Evolutionary conservation across 2,113 vertebrate genomes (phyloP).

Genomic region (Halcyon malimbica): DNA sequence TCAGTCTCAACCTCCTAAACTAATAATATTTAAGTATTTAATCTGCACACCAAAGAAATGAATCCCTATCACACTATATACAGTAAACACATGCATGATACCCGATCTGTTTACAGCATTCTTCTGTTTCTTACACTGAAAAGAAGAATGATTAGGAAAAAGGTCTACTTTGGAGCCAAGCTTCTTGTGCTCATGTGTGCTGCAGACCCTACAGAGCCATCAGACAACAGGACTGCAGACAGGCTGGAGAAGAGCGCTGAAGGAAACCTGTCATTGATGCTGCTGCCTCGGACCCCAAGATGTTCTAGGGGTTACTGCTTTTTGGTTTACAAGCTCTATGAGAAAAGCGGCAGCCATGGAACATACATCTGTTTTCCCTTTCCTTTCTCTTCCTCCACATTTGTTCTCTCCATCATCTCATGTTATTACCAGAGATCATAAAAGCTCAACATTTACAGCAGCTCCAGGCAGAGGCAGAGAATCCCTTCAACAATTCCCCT

Average conservation of each 20-base stretch:
- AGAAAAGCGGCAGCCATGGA: not conserved
- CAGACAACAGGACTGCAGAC: not conserved
- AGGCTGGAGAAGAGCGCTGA: not conserved
- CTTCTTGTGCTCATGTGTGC: not conserved
- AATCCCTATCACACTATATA: not conserved
- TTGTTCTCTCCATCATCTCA: not conserved
- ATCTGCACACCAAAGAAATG: not conserved
- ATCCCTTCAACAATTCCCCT: not conserved
- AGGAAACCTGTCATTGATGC: not conserved
- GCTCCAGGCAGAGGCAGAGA: not conserved
- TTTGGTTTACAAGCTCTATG: not conserved
- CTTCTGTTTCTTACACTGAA: not conserved
- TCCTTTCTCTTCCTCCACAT: not conserved
- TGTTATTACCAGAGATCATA: not conserved
- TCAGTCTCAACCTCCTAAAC: not conserved
- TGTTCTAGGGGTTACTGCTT: not conserved
- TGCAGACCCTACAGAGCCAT: not conserved
- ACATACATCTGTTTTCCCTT: not conserved
- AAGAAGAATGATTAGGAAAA: not conserved
- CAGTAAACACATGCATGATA: not conserved
- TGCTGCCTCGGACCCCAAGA: accelerated
- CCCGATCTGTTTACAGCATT: not conserved
- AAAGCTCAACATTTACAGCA: not conserved
- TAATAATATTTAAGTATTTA: not conserved
- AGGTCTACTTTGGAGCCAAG: not conserved